Evolutionary conservation across 1,140 invertebrate genomes (phyloP).

Genomic region (Eriocheir sinensis): DNA sequence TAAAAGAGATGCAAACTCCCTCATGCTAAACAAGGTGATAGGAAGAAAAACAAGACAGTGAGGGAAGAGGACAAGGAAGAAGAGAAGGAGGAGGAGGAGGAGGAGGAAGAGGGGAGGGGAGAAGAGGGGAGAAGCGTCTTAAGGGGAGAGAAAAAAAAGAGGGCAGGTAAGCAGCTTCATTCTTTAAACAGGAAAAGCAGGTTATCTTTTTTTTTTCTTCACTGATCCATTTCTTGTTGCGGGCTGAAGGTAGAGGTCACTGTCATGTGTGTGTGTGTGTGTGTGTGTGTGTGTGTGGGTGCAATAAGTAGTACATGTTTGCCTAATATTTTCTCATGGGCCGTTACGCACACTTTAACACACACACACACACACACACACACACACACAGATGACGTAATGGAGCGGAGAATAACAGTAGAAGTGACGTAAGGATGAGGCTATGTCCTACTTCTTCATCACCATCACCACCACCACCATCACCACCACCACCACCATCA

Average conservation of each 20-base stretch:
- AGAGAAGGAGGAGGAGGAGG: no score
- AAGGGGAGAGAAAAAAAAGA: background rate
- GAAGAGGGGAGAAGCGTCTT: background rate
- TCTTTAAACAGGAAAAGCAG: background rate
- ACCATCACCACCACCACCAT: background rate
- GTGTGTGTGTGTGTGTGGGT: slow-evolving; percentile 7
- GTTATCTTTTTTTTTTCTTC: background rate
- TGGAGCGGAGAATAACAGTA: background rate
- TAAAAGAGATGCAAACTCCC: no score
- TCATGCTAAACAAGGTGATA: background rate
- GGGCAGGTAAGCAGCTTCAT: background rate
- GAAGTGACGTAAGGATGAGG: no score
- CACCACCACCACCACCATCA: background rate
- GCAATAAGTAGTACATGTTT: no score
- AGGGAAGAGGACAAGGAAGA: background rate
- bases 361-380: slow-evolving; percentile 1
- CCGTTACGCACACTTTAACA: background rate
- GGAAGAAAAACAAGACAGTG: background rate
- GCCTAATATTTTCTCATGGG: background rate
- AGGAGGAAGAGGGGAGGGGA: no score
- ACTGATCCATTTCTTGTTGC: background rate
- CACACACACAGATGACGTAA: background rate
- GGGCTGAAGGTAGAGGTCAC: background rate
- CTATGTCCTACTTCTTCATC: background rate
- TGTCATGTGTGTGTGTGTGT: background rate